Base-by-base conservation (phyloP, 1,140 invertebrate genomes). In the Cherax quadricarinatus region DNA sequence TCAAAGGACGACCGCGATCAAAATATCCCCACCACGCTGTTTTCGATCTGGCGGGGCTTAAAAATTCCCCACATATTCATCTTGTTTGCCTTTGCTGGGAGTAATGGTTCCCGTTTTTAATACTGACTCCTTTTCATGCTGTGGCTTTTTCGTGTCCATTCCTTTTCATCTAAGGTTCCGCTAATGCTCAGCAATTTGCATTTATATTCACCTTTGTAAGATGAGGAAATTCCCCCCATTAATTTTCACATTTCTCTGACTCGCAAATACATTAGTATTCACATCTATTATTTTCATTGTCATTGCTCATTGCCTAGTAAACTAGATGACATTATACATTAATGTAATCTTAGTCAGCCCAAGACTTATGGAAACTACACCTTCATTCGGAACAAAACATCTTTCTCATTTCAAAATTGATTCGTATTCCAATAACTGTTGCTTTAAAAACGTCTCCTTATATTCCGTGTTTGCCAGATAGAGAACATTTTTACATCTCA, bases 381-480 rank as follows among this genome's bases (percentile, higher is more conserved):
- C 41, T 51, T 70, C 57, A 16, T 53, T 48, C 75, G 75, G 57
- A 87, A 91, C 89, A 91, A 91, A 91, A 91, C 89, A 91, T 82
- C 88, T 49, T 79, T 80, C 84, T 91, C 89, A 91, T 91, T 91
- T 91, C 89, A 81, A 91, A 91, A 91, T 91, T 91, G 89, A 91
- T 86, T 91, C 89, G 89, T 91, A 91, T 91, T 91, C 89, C 89
- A 91, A 91, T 91, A 91, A 91, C 89, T 60, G 89, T 91, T 86
- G 83, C 89, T 66, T 70, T 80, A 86, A 91, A 91, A 91, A 91
- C 85, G 84, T 91, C 89, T 91, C 89, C 89, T 91, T 91, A 91
- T 91, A 91, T 91, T 75, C 89, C 89, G 89, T 91, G 89, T 91
- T 91, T 91, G 89, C 60, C 89, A 91, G 89, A 87, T 91, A 84